Conservation (phyloP, 2,888 invertebrate genomes). For the Melieria picta region DNA sequence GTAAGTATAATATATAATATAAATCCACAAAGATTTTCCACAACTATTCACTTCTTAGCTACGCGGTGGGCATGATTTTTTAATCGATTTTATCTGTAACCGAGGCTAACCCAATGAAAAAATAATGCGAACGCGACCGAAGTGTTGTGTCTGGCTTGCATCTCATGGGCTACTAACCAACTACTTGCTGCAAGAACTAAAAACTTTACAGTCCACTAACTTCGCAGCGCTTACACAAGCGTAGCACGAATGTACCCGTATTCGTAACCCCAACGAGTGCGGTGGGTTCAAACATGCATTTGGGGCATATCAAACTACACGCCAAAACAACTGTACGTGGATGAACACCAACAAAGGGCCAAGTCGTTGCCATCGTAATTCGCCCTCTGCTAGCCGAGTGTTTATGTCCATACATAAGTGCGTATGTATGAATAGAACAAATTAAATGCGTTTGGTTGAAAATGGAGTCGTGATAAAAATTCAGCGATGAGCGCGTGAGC, state of each 20-base stretch:
- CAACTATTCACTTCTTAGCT: too few relatives aligned
- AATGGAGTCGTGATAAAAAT: constrained; percentile 28
- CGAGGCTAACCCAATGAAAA: too few relatives aligned
- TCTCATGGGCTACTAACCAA: not conserved
- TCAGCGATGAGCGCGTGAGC: constrained; percentile 1
- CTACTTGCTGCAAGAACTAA: constrained; percentile 29
- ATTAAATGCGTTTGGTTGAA: not conserved
- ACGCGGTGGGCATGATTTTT: too few relatives aligned
- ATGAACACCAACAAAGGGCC: not conserved
- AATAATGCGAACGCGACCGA: too few relatives aligned
- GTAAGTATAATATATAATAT: too few relatives aligned
- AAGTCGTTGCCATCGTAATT: constrained; percentile 1
- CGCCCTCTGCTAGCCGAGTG: not conserved
- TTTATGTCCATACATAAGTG: not conserved
- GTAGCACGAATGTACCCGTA: not conserved
- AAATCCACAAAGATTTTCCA: too few relatives aligned
- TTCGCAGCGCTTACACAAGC: constrained; percentile 43
- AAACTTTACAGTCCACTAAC: constrained; percentile 38
- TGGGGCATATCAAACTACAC: constrained; percentile 16
- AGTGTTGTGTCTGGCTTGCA: not conserved
- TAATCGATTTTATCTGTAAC: too few relatives aligned
- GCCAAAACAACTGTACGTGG: not conserved
- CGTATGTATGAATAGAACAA: not conserved
- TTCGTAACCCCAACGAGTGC: not conserved
- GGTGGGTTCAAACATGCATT: not conserved